phyloP scores from a whole-genome alignment of 2,113 vertebrate species.

The Heptranchias perlo region DNA sequence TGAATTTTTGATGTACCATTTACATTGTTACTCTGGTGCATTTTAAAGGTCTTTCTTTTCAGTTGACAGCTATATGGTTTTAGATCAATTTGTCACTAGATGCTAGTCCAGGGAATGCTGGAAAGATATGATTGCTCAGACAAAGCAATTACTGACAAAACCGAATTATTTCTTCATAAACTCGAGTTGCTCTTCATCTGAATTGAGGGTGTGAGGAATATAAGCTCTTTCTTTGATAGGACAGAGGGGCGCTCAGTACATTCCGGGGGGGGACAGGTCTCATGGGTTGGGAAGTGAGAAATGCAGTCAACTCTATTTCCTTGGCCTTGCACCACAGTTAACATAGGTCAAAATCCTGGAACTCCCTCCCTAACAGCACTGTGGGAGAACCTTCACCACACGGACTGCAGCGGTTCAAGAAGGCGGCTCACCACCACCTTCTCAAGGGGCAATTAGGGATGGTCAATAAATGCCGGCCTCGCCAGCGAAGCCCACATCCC shows the following conservation, averaged over 20 bases:
- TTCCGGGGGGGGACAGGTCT: background rate
- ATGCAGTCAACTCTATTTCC: background rate
- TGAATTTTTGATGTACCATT: background rate
- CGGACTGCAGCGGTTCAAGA: too few species aligned
- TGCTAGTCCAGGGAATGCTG: background rate
- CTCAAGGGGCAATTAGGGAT: too few species aligned
- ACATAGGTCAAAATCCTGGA: too few species aligned
- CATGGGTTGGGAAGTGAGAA: background rate
- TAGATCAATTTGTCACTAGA: background rate
- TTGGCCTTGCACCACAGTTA: background rate
- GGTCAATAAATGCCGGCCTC: too few species aligned
- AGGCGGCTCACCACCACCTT: too few species aligned
- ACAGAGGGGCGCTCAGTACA: background rate
- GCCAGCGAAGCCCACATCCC: too few species aligned
- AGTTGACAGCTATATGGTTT: background rate
- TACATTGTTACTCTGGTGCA: background rate
- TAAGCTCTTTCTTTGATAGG: background rate
- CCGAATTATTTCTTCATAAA: background rate
- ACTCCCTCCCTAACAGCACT: too few species aligned
- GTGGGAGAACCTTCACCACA: too few species aligned
- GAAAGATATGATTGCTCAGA: background rate
- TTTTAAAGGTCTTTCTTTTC: background rate
- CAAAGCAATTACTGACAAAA: background rate
- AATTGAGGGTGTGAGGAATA: background rate
- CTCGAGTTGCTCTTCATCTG: background rate